Evolutionary conservation across 2,797 vertebrate genomes (phyloP).

Genomic region (Poecilia wingei): DNA sequence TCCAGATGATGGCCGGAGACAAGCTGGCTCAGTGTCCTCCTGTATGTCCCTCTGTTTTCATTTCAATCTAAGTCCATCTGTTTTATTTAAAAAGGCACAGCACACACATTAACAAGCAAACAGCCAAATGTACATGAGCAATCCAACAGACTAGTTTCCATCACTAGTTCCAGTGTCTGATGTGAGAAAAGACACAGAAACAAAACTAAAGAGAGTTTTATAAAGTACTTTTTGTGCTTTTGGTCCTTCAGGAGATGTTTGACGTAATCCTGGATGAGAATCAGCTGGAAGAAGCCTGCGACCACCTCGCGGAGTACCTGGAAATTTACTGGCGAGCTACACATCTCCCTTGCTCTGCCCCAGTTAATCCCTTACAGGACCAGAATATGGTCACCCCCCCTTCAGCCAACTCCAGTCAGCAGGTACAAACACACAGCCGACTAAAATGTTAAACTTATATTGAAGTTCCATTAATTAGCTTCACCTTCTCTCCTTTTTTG

Average conservation of each 20-base stretch:
- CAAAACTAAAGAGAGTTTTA: neutral
- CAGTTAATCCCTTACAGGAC: conserved; percentile 82
- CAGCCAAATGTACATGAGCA: neutral
- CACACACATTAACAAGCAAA: neutral
- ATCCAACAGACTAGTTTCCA: neutral
- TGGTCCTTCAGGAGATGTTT: conserved; percentile 89
- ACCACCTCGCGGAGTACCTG: conserved; percentile 93
- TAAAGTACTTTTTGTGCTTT: neutral
- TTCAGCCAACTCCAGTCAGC: conserved; percentile 90
- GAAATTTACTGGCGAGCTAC: conserved; percentile 96
- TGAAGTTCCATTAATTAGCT: neutral
- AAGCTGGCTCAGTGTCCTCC: conserved; percentile 95
- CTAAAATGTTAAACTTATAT: neutral
- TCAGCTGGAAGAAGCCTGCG: conserved; percentile 94
- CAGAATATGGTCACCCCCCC: conserved; percentile 86
- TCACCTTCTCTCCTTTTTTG: conserved; percentile 6
- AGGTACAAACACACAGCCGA: conserved; percentile 74
- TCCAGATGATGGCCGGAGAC: conserved; percentile 98
- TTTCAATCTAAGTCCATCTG: neutral
- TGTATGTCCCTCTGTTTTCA: conserved; percentile 66
- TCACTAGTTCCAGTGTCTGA: neutral
- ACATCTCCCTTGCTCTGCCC: conserved; percentile 85
- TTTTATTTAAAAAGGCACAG: neutral
- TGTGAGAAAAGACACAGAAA: neutral
- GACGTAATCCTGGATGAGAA: conserved; percentile 97